Evolutionary conservation across 2,113 vertebrate species (phyloP).

Genomic region (Salvelinus sp.): DNA sequence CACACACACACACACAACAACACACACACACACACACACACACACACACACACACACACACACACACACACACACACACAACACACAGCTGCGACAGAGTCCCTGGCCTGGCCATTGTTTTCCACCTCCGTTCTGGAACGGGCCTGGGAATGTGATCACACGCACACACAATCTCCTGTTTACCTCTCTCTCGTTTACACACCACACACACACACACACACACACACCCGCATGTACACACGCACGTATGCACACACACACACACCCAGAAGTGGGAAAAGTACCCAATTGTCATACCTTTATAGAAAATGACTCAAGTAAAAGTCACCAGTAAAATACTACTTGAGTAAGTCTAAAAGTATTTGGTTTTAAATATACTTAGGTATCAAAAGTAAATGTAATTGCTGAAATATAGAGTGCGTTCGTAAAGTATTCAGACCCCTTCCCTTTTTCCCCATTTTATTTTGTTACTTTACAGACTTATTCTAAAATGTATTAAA

Average conservation of each 20-base stretch:
- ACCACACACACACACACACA: constrained; percentile 44
- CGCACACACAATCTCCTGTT: constrained; percentile 64
- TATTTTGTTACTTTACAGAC: too few species aligned
- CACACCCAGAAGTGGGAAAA: background rate
- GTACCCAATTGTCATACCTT: too few species aligned
- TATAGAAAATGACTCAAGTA: too few species aligned
- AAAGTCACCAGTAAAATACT: too few species aligned
- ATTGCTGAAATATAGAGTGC: too few species aligned
- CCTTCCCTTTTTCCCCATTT: too few species aligned
- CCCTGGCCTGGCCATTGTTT: constrained; percentile 63
- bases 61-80: background rate
- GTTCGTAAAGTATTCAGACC: too few species aligned
- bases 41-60: constrained; percentile 20
- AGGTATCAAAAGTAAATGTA: too few species aligned
- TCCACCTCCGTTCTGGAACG: constrained; percentile 62
- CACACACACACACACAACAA: background rate
- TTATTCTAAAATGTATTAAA: too few species aligned
- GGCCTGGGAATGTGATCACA: constrained; percentile 59
- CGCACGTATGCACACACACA: background rate
- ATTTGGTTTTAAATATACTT: too few species aligned
- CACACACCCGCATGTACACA: constrained; percentile 17
- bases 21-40: background rate
- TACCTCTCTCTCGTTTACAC: constrained; percentile 48
- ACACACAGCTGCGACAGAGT: constrained; percentile 37
- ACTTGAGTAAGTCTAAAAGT: too few species aligned